Evolutionary conservation across 2,888 invertebrate species (phyloP), one percentile per base, ranked within the genome.

Genomic region (Thumatha senex): DNA sequence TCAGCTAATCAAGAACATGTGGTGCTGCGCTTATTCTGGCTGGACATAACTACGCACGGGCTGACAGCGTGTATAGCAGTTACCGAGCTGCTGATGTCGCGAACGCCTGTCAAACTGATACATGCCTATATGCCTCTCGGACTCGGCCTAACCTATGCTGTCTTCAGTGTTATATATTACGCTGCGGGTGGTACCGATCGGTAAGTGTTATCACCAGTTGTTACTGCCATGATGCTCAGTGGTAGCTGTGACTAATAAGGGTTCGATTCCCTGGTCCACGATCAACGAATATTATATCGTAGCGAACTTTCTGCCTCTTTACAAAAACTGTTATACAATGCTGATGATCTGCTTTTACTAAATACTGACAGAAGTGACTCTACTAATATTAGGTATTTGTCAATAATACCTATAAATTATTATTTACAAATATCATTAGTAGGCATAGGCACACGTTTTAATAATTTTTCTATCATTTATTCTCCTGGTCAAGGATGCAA

Each of bases 111-210:
- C 31, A 92, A 94, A 0, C 51, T 80, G 18, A 58, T 84, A 9
- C 92, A 92, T 65, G 82, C 93, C 51, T 93, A 94, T 89, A 96
- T 95, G 89, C 94, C 95, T 4, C 87, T 95, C 14, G 85, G 93
- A 10, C 88, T 96, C 64, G 95, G 94, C 9, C 69, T 94, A 40
- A 86, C 92, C 67, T 97, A 97, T 79, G 92, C 94, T 3, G 80
- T 93, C 55, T 97, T 96, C 82, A 93, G 94, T 40, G 87, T 93
- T 33, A 89, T 96, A 45, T 97, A 96, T 83, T 96, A 93, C 76
- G 78, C 91, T 14, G 93, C 94, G 24, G 97, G 96, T 3, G 97
- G 97, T n/a, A 94, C 94, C n/a, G 94, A 95, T 76, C 92, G 93
- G 93, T 93, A 76, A 80, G 92, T 85, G 40, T 40, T 8, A 40